phyloP scores from a whole-genome alignment of 2,113 vertebrate genomes.

The Gopherus evgoodei region DNA sequence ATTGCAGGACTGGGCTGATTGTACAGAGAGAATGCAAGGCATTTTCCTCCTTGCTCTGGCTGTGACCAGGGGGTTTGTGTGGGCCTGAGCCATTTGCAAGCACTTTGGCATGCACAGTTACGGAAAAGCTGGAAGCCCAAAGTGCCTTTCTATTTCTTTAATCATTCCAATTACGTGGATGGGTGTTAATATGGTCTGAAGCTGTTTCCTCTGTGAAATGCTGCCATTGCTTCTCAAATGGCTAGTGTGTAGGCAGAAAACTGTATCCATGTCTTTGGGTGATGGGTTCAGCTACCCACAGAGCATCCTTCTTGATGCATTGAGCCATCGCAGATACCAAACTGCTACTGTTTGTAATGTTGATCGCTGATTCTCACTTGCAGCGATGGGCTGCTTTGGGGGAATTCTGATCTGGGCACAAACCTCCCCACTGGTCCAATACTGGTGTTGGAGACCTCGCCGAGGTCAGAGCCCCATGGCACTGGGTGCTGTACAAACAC shows the following conservation, averaged over 20 bases:
- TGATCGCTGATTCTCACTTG: background rate
- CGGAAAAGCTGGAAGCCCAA: rapidly evolving
- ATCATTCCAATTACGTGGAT: rapidly evolving
- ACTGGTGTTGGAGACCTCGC: background rate
- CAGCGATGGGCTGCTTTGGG: background rate
- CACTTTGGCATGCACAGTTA: rapidly evolving
- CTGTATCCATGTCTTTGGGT: rapidly evolving
- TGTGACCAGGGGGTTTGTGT: rapidly evolving
- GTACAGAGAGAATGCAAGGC: rapidly evolving
- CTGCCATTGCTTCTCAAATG: rapidly evolving
- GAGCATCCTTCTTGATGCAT: background rate
- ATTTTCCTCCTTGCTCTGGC: background rate
- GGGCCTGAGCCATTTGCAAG: background rate
- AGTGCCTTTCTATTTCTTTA: background rate
- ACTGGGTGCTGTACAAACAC: background rate
- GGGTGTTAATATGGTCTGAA: background rate
- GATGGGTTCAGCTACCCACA: rapidly evolving
- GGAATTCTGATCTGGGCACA: background rate
- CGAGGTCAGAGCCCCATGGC: background rate
- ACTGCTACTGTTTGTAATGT: background rate
- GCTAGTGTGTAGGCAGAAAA: background rate
- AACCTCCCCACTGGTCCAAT: background rate
- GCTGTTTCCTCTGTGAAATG: rapidly evolving
- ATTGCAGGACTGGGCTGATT: background rate
- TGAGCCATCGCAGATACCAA: background rate